These are phyloP conservation scores for Catotricha subobsoleta DNA, from an alignment of 2,888 invertebrate species.

Conservation along the genomic window DNA sequence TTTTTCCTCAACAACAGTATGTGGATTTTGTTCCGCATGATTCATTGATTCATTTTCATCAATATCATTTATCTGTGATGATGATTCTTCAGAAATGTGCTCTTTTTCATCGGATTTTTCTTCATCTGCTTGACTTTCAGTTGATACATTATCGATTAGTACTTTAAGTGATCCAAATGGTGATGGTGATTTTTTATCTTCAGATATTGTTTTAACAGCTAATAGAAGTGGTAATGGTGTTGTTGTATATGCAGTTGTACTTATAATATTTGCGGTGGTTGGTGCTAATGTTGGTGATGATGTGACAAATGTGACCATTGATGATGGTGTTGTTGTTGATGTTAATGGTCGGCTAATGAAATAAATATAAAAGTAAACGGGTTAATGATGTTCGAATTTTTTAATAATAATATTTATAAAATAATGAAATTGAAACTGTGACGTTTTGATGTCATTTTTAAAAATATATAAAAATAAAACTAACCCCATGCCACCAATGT, in stretches of 20 bases:
- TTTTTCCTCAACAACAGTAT: constrained; percentile 13
- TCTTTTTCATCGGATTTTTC: background rate
- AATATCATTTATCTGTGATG: background rate
- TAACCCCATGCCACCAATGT: constrained; percentile 16
- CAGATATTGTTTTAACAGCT: constrained; percentile 2
- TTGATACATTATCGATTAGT: background rate
- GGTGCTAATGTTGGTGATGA: constrained; percentile 17
- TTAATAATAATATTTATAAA: background rate
- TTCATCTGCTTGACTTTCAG: background rate
- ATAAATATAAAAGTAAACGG: background rate
- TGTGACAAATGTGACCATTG: background rate
- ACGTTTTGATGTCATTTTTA: background rate
- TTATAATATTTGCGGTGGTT: background rate
- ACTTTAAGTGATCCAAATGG: background rate
- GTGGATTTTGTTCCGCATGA: constrained; percentile 6
- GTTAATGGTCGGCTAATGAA: background rate
- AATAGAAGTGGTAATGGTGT: constrained; percentile 3
- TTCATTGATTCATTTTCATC: constrained; percentile 3
- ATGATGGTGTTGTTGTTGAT: constrained; percentile 2
- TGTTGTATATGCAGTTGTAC: constrained; percentile 9
- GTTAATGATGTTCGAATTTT: too few relatives aligned
- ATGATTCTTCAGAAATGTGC: background rate
- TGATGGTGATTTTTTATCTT: background rate
- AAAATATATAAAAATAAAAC: constrained; percentile 8
- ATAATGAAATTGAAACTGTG: background rate